These are phyloP conservation scores for Drosophila stalkeri DNA, from an alignment of 2,888 invertebrate species.

Conservation along the genomic window DNA sequence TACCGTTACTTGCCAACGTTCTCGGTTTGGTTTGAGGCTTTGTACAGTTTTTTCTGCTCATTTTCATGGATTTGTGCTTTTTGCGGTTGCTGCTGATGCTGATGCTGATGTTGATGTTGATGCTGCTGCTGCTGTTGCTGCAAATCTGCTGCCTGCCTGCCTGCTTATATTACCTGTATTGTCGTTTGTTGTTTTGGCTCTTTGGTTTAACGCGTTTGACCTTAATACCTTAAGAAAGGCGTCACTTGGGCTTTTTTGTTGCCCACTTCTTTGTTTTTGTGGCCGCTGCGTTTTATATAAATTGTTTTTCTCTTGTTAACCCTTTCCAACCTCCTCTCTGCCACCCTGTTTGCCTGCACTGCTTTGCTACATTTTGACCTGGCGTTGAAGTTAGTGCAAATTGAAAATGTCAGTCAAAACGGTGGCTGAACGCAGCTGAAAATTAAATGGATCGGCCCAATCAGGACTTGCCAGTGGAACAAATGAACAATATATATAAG, in stretches of 20 bases:
- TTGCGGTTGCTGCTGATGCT: constrained; percentile 65
- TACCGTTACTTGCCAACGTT: constrained; percentile 56
- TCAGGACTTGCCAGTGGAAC: neutral
- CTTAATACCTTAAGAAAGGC: constrained; percentile 77
- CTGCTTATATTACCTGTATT: constrained; percentile 58
- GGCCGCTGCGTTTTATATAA: constrained; percentile 34
- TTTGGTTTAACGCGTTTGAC: constrained; percentile 77
- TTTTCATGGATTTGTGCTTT: constrained; percentile 55
- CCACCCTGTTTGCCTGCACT: neutral
- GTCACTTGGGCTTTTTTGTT: constrained; percentile 60
- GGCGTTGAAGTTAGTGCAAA: constrained; percentile 52
- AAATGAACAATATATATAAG: neutral
- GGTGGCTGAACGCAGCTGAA: constrained; percentile 6
- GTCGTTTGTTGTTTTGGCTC: constrained; percentile 38
- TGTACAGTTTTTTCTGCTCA: constrained; percentile 13
- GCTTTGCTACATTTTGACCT: constrained; percentile 14
- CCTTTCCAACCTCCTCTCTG: neutral
- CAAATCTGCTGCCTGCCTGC: constrained; percentile 65
- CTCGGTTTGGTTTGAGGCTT: constrained; percentile 20
- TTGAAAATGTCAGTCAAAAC: constrained; percentile 71
- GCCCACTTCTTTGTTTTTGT: constrained; percentile 8
- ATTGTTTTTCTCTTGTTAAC: constrained; percentile 34
- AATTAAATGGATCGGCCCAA: constrained; percentile 6
- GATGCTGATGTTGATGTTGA: constrained; percentile 14
- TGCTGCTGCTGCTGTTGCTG: constrained; percentile 41